Percentiles rank a stretch among this genome's conserved stretches.
These are phyloP conservation scores for Dysidea cf. avara DNA, from an alignment of 37 sponge, comb jelly and placozoan species.

Conservation along the genomic window DNA sequence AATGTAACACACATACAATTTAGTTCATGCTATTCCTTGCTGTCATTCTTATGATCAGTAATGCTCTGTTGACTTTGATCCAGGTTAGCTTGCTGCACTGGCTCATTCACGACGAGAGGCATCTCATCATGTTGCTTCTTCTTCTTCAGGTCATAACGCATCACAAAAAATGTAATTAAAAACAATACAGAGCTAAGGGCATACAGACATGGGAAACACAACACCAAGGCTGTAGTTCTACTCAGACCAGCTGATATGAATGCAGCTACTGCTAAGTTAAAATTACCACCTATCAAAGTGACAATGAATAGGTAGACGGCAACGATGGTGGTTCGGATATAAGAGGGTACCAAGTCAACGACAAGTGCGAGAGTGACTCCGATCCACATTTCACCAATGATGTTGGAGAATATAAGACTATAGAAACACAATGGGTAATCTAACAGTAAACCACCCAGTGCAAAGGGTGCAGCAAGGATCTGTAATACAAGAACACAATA, in stretches of 20 bases:
- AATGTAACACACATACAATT: too few species aligned
- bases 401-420: conserved; percentile 63
- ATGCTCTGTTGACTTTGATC: too few species aligned
- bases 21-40: too few species aligned
- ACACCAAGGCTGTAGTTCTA: conserved; percentile 45
- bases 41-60: too few species aligned
- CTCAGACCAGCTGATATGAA: conserved; percentile 24
- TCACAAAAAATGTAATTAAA: not conserved
- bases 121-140: not conserved
- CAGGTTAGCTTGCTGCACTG: too few species aligned
- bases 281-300: conserved; percentile 60
- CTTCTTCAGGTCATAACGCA: too few species aligned
- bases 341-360: conserved; percentile 56
- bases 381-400: conserved; percentile 85
- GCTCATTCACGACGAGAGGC: too few species aligned
- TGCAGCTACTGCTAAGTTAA: conserved; percentile 43
- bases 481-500: too few species aligned
- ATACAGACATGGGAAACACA: conserved; percentile 68
- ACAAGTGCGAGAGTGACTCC: conserved; percentile 79
- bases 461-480: conserved; percentile 72
- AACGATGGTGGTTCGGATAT: conserved; percentile 39
- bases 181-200: conserved; percentile 52
- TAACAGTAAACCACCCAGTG: conserved; percentile 58
- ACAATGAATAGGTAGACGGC: conserved; percentile 75
- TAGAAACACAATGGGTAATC: conserved; percentile 67